phyloP scores from a whole-genome alignment of 2,888 invertebrate species.

The Orchesella flavescens region DNA sequence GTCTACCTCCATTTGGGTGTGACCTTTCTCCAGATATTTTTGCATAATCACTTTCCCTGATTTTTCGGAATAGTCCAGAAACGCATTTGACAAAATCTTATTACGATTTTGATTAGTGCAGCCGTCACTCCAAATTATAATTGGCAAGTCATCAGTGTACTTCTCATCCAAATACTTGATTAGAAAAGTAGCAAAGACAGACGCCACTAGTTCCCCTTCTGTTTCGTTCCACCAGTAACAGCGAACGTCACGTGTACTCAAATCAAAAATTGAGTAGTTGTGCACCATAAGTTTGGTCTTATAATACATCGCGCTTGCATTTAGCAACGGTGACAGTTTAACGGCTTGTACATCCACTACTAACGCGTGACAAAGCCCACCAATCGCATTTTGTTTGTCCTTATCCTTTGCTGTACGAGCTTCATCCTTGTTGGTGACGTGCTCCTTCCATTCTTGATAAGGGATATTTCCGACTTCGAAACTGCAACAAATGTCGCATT shows the following conservation, averaged over 20 bases:
- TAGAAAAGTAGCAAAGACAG: constrained; percentile 68
- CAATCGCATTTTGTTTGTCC: constrained; percentile 56
- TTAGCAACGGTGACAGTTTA: constrained; percentile 67
- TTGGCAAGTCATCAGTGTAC: constrained; percentile 59
- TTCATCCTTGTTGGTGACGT: constrained; percentile 58
- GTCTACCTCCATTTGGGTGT: constrained; percentile 74
- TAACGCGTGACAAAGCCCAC: constrained; percentile 65
- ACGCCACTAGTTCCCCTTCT: no score
- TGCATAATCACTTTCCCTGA: constrained; percentile 70
- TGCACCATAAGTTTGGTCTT: constrained; percentile 73
- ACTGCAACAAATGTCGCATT: no score
- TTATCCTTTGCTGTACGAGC: constrained; percentile 57
- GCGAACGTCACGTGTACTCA: no score
- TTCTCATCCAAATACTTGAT: constrained; percentile 61
- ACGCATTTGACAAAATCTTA: constrained; percentile 72
- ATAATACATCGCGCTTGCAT: constrained; percentile 69
- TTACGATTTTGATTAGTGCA: no score
- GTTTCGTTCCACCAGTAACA: no score
- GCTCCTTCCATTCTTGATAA: constrained; percentile 51
- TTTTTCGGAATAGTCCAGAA: constrained; percentile 70
- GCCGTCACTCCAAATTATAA: constrained; percentile 72
- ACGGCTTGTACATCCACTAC: constrained; percentile 71
- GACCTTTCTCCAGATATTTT: no score
- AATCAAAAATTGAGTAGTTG: no score
- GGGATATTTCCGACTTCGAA: no score